Base-by-base conservation (phyloP, 1,140 invertebrate genomes). In the Tenebrio molitor region DNA sequence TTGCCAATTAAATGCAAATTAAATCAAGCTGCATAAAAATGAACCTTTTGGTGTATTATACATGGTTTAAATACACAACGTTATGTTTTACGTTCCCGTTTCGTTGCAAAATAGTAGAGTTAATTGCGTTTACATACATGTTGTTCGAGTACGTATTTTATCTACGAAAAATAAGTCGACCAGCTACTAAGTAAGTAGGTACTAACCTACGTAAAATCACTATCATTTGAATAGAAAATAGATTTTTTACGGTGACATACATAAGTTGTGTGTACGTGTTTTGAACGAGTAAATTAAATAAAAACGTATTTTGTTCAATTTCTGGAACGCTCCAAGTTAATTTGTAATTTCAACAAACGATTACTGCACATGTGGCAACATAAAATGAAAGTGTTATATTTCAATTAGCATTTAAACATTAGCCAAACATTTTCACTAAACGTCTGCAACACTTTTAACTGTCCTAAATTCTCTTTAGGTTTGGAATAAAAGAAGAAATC, bases 341-440 rank as follows among this genome's bases (percentile, higher is more conserved):
- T 65, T 65, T 23, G 62, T 39, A 65, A 65, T 65, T 65, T 65
- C 33, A 65, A 65, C 62, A 65, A 65, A 65, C 62, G 29, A 39
- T 69, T 69, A 69, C 33, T 53, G 42, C 67, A 69, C 41, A 69
- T 41, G 42, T 71, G 44, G 36, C 41, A 71, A 72, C 50, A 66
- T 42, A 53, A 72, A 66, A 72, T 53, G 70, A 72, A 72, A 72
- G 70, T 63, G 70, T 53, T 39, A 72, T 72, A 66, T 62, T 71
- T 71, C 50, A 71, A 62, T 71, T 71, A 65, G 62, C 62, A 65
- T 65, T 65, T 65, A 65, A 63, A 63, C 34, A 63, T 63, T 63
- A 39, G 25, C 34, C 62, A 65, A 65, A 65, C 34, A 65, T 65
- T 65, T 65, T 39, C 62, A 36, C 58, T 63, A 50, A 50, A 50